Conservation (phyloP, 2,113 vertebrate genomes). For the Smithornis capensis region DNA sequence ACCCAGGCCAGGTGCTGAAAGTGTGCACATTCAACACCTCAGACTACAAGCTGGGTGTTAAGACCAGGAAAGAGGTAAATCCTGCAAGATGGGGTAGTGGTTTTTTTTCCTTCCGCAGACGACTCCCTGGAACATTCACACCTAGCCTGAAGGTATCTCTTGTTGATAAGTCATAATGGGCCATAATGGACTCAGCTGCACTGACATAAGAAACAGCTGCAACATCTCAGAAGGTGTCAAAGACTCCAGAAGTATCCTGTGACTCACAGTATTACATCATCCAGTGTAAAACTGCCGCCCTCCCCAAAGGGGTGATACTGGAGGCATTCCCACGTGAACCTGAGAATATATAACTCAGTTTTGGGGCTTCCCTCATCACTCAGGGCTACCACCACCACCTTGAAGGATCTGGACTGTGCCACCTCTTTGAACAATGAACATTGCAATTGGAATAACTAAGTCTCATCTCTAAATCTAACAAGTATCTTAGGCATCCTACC, state of each 20-base stretch:
- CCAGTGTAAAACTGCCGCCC: background rate
- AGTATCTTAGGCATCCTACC: background rate
- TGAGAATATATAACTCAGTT: background rate
- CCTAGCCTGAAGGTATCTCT: background rate
- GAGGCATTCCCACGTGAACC: background rate
- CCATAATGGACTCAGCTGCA: background rate
- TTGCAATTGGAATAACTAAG: background rate
- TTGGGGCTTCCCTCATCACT: background rate
- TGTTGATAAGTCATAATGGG: background rate
- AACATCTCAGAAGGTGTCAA: background rate
- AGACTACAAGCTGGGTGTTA: background rate
- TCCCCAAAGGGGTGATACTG: background rate
- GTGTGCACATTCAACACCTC: background rate
- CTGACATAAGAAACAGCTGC: background rate
- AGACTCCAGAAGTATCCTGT: background rate
- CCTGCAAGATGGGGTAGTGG: background rate
- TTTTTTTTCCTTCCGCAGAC: background rate
- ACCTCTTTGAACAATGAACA: background rate
- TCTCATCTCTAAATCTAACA: background rate
- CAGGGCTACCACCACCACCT: background rate
- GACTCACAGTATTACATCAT: background rate
- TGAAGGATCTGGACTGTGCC: background rate
- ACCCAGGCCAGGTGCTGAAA: background rate
- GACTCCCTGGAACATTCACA: background rate
- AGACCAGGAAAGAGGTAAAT: background rate